These are phyloP conservation scores for Diplodus sargus DNA, from an alignment of 2,797 vertebrate genomes.

Conservation along the genomic window DNA sequence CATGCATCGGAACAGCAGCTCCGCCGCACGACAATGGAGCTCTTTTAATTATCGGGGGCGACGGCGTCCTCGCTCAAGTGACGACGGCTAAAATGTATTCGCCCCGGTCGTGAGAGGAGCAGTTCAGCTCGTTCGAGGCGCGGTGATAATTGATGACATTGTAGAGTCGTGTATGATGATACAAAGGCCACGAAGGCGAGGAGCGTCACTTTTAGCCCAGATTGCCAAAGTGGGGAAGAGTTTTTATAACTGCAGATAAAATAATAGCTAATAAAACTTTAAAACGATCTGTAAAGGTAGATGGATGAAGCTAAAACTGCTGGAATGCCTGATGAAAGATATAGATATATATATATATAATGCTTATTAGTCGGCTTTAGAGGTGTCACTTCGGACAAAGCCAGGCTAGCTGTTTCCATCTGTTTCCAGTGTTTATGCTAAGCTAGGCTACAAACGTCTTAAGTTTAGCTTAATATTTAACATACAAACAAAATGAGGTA, in stretches of 20 bases:
- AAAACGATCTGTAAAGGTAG: too few species aligned
- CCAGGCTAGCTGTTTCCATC: neutral
- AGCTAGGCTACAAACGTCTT: neutral
- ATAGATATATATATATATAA: too few species aligned
- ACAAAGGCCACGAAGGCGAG: slow-evolving; percentile 63
- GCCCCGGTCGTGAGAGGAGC: slow-evolving; percentile 52
- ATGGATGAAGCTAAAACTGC: too few species aligned
- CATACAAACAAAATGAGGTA: neutral
- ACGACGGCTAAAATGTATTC: slow-evolving; percentile 57
- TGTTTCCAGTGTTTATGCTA: neutral
- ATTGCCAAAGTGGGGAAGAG: slow-evolving; percentile 31
- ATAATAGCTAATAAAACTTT: neutral
- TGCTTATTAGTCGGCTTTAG: too few species aligned
- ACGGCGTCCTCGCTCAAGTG: slow-evolving; percentile 67
- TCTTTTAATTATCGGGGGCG: slow-evolving; percentile 82
- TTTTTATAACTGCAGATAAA: slow-evolving; percentile 8
- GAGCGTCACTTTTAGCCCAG: slow-evolving; percentile 57
- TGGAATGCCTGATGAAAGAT: too few species aligned
- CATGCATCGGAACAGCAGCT: slow-evolving; percentile 60
- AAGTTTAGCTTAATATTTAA: neutral
- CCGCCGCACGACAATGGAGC: slow-evolving; percentile 73
- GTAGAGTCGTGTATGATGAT: slow-evolving; percentile 45
- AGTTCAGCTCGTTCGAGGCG: slow-evolving; percentile 46
- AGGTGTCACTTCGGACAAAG: too few species aligned
- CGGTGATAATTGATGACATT: slow-evolving; percentile 74